These are phyloP conservation scores for Cryptocephalus moraei DNA, from an alignment of 2,888 invertebrate species.

Conservation along the genomic window DNA sequence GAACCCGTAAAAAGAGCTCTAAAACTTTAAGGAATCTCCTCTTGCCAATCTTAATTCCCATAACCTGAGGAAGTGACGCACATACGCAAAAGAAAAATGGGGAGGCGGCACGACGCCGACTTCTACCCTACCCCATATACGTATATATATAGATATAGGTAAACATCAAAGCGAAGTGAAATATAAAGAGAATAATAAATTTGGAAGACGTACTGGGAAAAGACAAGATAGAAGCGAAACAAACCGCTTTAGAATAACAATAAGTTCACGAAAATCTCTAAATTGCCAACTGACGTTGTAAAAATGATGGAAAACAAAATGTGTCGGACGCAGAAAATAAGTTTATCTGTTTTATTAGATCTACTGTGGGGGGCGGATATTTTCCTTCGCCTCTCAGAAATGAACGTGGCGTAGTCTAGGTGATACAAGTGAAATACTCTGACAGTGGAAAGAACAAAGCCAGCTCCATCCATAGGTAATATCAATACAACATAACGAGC, in stretches of 20 bases:
- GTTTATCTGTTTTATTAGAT: slow-evolving; percentile 23
- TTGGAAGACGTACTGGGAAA: slow-evolving; percentile 21
- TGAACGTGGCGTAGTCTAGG: no score
- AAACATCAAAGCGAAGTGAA: slow-evolving; percentile 29
- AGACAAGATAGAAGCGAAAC: slow-evolving; percentile 27
- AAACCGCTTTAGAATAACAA: slow-evolving; percentile 30
- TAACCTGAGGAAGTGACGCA: not conserved
- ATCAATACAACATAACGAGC: no score
- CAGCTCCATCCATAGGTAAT: no score
- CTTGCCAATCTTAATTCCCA: no score
- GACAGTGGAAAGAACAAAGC: no score
- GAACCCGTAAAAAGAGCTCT: no score
- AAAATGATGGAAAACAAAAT: slow-evolving; percentile 30
- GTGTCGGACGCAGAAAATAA: slow-evolving; percentile 22
- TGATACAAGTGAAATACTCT: no score
- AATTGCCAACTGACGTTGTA: slow-evolving; percentile 26
- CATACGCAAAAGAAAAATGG: slow-evolving; percentile 17
- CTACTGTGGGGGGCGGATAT: not conserved
- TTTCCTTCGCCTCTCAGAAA: no score
- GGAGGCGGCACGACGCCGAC: slow-evolving; percentile 14
- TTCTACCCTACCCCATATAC: slow-evolving; percentile 10
- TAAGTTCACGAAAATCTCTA: slow-evolving; percentile 24
- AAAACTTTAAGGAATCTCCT: no score
- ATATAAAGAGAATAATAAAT: slow-evolving; percentile 34
- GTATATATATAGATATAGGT: slow-evolving; percentile 15